A percentile compares a stretch with the other conserved stretches of the same genome.
Conservation (phyloP, 1,140 invertebrate species). For the Ceratosolen fusciceps region DNA sequence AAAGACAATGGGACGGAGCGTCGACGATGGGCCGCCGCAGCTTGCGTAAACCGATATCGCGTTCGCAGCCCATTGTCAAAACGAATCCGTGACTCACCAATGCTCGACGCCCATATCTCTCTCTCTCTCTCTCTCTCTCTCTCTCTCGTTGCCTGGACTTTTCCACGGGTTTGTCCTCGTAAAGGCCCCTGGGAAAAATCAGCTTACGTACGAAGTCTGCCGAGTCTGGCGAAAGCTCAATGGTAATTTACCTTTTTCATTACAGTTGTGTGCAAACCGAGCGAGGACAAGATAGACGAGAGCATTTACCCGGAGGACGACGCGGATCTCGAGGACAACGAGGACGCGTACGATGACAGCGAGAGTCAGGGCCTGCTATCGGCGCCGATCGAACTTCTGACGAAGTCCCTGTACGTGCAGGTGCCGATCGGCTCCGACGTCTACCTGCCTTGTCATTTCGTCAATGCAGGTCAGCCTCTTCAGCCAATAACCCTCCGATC, state of each 20-base stretch:
- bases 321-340: neutral
- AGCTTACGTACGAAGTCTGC: no score
- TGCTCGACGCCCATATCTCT: no score
- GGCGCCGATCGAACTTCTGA: neutral
- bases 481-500: no score
- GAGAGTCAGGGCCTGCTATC: neutral
- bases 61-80: conserved; percentile 17
- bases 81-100: conserved; percentile 9
- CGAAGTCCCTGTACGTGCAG: neutral
- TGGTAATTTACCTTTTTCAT: neutral
- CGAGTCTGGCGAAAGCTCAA: no score
- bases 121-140: no score
- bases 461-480: conserved; percentile 23
- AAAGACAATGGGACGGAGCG: neutral
- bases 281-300: neutral
- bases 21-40: neutral
- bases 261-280: conserved; percentile 20
- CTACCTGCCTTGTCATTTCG: conserved; percentile 27
- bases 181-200: no score
- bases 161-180: neutral
- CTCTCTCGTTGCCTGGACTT: no score
- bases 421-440: neutral
- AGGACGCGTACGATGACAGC: conserved; percentile 5
- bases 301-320: conserved; percentile 5
- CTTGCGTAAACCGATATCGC: conserved; percentile 4